Evolutionary conservation across 2,797 vertebrate genomes (phyloP).

Genomic region (Anabas testudineus): DNA sequence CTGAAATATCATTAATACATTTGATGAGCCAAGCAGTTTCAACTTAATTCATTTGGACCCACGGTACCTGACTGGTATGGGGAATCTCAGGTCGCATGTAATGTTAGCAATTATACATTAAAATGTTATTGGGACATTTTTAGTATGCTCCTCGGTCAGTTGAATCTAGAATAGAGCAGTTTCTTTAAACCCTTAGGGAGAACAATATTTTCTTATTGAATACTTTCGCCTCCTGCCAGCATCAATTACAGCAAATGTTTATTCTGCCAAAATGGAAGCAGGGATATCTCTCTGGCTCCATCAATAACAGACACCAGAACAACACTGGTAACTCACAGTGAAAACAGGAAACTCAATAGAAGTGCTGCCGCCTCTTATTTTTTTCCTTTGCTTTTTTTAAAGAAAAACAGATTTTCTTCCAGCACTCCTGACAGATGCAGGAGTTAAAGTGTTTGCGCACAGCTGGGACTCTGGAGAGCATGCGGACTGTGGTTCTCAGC

Average conservation of each 20-base stretch:
- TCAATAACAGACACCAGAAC: constrained; percentile 68
- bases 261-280: constrained; percentile 54
- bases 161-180: constrained; percentile 24
- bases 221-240: constrained; percentile 56
- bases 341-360: constrained; percentile 69
- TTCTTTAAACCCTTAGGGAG: constrained; percentile 39
- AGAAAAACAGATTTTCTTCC: constrained; percentile 65
- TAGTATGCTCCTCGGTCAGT: constrained; percentile 3
- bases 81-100: constrained; percentile 19
- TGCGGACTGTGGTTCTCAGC: constrained; percentile 24
- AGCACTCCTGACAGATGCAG: constrained; percentile 62
- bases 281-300: constrained; percentile 45
- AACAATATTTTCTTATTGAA: constrained; percentile 42
- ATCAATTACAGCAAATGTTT: constrained; percentile 75
- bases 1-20: constrained; percentile 62
- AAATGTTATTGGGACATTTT: constrained; percentile 6
- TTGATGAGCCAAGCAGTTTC: constrained; percentile 69
- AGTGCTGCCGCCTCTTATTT: constrained; percentile 26
- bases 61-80: constrained; percentile 28
- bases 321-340: constrained; percentile 51
- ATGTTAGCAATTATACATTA: constrained; percentile 11
- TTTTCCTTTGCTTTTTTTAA: constrained; percentile 26
- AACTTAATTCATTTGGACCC: constrained; percentile 40
- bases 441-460: constrained; percentile 64
- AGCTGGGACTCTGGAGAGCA: constrained; percentile 65